Evolutionary conservation across 2,113 vertebrate genomes (phyloP).

Genomic region (Apus apus): DNA sequence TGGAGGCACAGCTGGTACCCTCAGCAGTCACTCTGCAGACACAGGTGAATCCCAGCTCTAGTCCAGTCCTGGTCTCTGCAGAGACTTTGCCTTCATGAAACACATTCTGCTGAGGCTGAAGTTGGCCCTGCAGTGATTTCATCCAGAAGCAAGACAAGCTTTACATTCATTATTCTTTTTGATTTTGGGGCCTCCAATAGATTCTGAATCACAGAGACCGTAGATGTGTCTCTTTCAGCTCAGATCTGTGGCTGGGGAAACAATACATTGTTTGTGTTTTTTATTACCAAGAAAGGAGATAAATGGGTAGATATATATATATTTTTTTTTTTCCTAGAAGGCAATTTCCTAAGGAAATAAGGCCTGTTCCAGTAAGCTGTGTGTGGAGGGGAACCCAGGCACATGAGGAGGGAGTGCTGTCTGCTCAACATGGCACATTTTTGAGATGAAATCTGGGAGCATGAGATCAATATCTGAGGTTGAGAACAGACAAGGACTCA

Average conservation of each 20-base stretch:
- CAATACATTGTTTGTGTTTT: background rate
- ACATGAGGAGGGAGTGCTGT: background rate
- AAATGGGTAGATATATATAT: background rate
- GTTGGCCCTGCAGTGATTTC: background rate
- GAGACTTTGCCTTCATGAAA: background rate
- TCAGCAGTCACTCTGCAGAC: background rate
- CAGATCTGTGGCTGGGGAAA: background rate
- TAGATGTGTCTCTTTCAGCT: background rate
- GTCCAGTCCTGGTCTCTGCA: background rate
- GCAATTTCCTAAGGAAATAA: slow-evolving; percentile 57
- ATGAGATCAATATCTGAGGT: background rate
- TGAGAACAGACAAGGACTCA: background rate
- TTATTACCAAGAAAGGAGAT: background rate
- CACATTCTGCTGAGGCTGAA: background rate
- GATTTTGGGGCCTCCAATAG: background rate
- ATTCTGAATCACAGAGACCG: too few species aligned
- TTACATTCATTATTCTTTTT: background rate
- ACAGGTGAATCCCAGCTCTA: background rate
- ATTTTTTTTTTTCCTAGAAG: background rate
- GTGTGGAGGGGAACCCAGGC: background rate
- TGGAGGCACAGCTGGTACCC: background rate
- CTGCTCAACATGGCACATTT: background rate
- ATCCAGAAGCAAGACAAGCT: background rate
- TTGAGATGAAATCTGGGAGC: background rate
- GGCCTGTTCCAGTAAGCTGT: background rate